phyloP scores from a whole-genome alignment of 2,113 vertebrate genomes.

The Podarcis raffonei region DNA sequence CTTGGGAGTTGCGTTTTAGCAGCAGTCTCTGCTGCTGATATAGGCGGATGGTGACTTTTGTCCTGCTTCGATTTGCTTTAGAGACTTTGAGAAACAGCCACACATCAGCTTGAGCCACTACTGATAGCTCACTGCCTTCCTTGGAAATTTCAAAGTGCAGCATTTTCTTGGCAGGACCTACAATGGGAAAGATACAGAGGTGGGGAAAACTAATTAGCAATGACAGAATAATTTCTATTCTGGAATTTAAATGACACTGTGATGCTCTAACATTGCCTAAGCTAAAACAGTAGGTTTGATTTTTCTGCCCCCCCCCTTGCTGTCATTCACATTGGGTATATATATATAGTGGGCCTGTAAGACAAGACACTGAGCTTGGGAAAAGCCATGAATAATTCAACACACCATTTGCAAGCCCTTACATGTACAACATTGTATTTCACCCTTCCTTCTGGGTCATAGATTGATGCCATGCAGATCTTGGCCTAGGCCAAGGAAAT shows the following conservation, averaged over 20 bases:
- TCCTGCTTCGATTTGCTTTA: slow-evolving; percentile 90
- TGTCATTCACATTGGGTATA: neutral
- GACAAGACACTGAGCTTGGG: neutral
- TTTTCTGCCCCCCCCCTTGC: neutral
- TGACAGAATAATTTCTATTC: neutral
- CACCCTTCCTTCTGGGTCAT: neutral
- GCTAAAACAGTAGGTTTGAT: slow-evolving; percentile 15
- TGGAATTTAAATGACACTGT: slow-evolving; percentile 25
- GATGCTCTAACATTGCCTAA: slow-evolving; percentile 17
- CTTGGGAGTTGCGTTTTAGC: slow-evolving; percentile 64
- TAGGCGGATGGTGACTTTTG: slow-evolving; percentile 89
- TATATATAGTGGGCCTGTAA: neutral
- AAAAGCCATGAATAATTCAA: neutral
- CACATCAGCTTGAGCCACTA: slow-evolving; percentile 92
- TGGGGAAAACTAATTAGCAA: slow-evolving; percentile 62
- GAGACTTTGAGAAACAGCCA: slow-evolving; percentile 95
- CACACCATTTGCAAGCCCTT: neutral
- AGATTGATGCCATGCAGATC: neutral
- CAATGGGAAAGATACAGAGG: slow-evolving; percentile 64
- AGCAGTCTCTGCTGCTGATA: slow-evolving; percentile 79
- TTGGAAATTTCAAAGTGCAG: slow-evolving; percentile 93
- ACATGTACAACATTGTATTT: neutral
- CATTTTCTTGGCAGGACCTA: slow-evolving; percentile 85
- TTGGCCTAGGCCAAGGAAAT: neutral
- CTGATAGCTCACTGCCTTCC: slow-evolving; percentile 87